phyloP scores from a whole-genome alignment of 2,888 invertebrate species.

The Patella depressa region DNA sequence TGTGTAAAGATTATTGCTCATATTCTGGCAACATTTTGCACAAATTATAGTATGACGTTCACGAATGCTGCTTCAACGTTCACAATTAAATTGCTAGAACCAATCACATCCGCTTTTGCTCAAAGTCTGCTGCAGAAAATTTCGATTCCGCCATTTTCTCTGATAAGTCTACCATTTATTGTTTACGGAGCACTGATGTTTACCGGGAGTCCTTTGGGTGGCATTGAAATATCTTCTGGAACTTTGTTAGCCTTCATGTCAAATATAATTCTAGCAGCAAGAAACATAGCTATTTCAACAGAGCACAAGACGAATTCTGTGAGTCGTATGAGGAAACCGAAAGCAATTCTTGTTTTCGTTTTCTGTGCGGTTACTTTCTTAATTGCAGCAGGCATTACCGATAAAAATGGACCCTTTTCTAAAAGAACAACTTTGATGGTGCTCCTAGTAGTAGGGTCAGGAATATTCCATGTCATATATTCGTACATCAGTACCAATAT shows the following conservation, averaged over 20 bases:
- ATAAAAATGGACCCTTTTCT: no score
- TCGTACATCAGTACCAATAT: no score
- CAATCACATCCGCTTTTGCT: constrained; percentile 39
- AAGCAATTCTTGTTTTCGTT: no score
- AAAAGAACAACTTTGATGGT: no score
- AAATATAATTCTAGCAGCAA: constrained; percentile 39
- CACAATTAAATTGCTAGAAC: constrained; percentile 48
- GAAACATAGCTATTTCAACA: constrained; percentile 42
- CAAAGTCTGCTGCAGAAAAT: constrained; percentile 33
- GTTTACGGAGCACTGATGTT: constrained; percentile 40
- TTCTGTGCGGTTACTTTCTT: no score
- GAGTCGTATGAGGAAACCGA: no score
- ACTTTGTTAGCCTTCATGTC: constrained; percentile 38
- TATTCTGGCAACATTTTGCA: constrained; percentile 38
- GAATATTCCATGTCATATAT: no score
- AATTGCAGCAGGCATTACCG: no score
- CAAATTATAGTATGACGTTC: constrained; percentile 43
- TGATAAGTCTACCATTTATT: constrained; percentile 38
- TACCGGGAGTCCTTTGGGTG: constrained; percentile 25
- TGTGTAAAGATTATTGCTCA: constrained; percentile 23
- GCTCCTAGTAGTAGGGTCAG: no score
- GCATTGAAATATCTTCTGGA: constrained; percentile 31
- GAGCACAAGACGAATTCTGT: neutral
- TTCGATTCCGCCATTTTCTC: constrained; percentile 20
- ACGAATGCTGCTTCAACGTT: constrained; percentile 44